Evolutionary conservation across 23 tunicate genomes (phyloP), one percentile per base, ranked within the genome.

Genomic region (Pegea sp.): DNA sequence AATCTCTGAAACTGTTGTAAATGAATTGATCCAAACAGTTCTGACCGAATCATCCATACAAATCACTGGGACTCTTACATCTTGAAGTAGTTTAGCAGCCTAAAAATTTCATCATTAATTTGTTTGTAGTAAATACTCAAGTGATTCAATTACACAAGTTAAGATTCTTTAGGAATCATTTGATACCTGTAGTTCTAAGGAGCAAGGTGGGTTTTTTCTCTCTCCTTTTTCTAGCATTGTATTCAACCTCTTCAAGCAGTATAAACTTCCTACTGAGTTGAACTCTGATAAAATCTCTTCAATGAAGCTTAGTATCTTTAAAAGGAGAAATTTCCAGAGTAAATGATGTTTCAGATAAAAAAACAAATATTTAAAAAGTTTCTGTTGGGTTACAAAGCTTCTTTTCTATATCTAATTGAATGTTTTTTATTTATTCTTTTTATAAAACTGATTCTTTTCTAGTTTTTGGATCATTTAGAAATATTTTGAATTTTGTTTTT

Each of bases 161-260:
- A 38, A 38, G 11, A 38, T 8, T 38, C 16, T 8, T 38, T 38
- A 38, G 16, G 16, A 16, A 38, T 8, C 11, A 38, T 8, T 38
- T 52, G 11, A 54, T 30, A 79, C 92, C 65, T 74, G 81, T 6
- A 84, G 57, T 64, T 84, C 95, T 11, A 84, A 54, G 1, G 95
- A 84, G 28, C 81, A 84, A 22, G 95, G 95, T 0, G 95, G 76
- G 43, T 69, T 84, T 49, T 66, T 57, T 51, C 95, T 55, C 24
- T 60, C 63, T 23, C 84, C 95, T 19, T 66, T 72, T 53, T 26
- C 33, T 2, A 74, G 43, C 11, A 69, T 49, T 42, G 68, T 34
- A 11, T 8, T 6, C 44, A 73, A 50, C 52, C 70, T 62, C 23
- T 68, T 73, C 31, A 30, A 31, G 58, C 84, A 84, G 49, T 66